Conservation (phyloP, 2,888 invertebrate genomes). For the Lasioglossum morio region DNA sequence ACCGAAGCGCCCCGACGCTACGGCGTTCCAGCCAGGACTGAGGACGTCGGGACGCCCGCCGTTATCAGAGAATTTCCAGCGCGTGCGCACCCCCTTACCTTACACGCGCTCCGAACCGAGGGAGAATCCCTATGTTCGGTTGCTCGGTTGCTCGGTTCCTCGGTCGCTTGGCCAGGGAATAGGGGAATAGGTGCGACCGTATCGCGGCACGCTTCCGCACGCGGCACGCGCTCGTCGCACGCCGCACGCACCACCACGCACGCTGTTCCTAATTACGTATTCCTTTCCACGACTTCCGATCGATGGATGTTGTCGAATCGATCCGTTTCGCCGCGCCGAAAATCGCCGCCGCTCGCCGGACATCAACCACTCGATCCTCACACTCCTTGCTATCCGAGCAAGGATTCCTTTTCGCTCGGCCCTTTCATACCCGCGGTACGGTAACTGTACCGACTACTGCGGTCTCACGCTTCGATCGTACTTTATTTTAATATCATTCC, state of each 20-base stretch:
- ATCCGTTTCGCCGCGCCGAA: background rate
- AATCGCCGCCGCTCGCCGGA: background rate
- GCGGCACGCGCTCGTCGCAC: background rate
- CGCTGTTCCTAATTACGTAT: background rate
- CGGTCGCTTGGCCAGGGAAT: slow-evolving; percentile 37
- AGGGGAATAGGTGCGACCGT: slow-evolving; percentile 71
- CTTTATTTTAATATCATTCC: no score
- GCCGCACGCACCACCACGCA: background rate
- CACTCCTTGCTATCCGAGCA: background rate
- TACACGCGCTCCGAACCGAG: slow-evolving; percentile 56
- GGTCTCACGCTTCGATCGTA: no score
- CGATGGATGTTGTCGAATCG: background rate
- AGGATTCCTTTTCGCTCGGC: background rate
- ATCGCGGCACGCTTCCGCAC: slow-evolving; percentile 48
- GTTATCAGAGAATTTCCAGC: slow-evolving; percentile 80
- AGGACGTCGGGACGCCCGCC: slow-evolving; percentile 72
- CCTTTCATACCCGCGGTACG: no score
- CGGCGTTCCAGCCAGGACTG: slow-evolving; percentile 79
- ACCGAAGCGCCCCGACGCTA: slow-evolving; percentile 71
- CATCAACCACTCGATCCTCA: background rate
- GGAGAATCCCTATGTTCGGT: slow-evolving; percentile 61
- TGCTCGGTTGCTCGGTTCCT: slow-evolving; percentile 11
- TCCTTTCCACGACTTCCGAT: background rate
- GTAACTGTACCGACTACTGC: no score
- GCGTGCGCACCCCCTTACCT: slow-evolving; percentile 54